Evolutionary conservation across 2,888 invertebrate genomes (phyloP).

Genomic region (Trissonchulus sp.): DNA sequence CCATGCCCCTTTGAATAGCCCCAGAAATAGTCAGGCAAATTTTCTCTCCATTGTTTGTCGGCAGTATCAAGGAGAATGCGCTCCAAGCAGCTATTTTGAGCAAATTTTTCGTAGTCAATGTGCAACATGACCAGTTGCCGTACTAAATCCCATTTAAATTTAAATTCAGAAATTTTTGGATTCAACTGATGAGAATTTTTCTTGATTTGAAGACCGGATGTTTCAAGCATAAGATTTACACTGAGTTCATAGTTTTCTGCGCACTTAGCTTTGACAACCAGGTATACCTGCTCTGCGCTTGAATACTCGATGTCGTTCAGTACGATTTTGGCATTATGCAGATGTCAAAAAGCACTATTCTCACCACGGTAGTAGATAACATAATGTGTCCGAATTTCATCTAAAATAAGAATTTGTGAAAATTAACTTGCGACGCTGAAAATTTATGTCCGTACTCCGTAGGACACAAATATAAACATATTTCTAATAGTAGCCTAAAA

Average conservation of each 20-base stretch:
- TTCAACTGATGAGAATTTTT: background rate
- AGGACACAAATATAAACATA: no score
- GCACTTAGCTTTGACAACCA: background rate
- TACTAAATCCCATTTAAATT: background rate
- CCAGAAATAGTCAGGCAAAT: background rate
- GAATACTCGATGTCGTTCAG: background rate
- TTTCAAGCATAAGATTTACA: background rate
- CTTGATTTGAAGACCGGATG: background rate
- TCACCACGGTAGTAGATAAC: slow-evolving; percentile 4
- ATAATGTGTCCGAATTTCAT: no score
- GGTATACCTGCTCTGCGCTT: background rate
- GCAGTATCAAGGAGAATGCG: background rate
- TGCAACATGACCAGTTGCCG: background rate
- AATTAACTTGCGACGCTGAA: no score
- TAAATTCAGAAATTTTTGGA: background rate
- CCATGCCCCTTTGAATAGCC: background rate
- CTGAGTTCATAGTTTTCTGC: background rate
- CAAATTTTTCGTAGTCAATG: background rate
- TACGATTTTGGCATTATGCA: background rate
- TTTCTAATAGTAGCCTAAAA: no score
- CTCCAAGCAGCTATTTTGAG: background rate
- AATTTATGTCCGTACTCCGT: no score
- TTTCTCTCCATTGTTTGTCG: background rate
- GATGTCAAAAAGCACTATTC: background rate
- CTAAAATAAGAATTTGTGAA: no score